Evolutionary conservation across 2,888 invertebrate species (phyloP).

Genomic region (Pharmacophagus antenor): DNA sequence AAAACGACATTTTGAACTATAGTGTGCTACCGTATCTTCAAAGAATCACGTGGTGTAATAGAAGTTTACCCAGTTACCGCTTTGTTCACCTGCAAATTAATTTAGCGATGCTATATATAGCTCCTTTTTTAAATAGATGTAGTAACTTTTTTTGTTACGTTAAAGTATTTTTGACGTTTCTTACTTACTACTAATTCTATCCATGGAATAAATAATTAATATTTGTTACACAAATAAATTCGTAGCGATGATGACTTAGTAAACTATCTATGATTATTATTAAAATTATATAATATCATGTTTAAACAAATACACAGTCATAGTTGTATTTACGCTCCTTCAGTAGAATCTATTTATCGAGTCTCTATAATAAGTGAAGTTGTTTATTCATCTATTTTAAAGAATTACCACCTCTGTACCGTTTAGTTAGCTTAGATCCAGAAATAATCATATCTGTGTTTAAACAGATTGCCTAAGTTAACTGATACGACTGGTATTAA

Average conservation of each 20-base stretch:
- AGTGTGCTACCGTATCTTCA: too few species aligned
- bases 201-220: too few species aligned
- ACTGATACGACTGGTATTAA: background rate
- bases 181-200: too few species aligned
- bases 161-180: too few species aligned
- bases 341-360: constrained; percentile 34
- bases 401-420: constrained; percentile 43
- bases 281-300: too few species aligned
- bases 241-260: constrained; percentile 2
- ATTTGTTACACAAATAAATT: too few species aligned
- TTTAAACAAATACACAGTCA: constrained; percentile 2
- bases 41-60: too few species aligned
- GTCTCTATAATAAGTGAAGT: constrained; percentile 47
- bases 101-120: too few species aligned
- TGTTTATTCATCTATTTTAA: constrained; percentile 53
- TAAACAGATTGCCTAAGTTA: constrained; percentile 33
- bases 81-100: too few species aligned
- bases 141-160: too few species aligned
- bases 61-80: too few species aligned
- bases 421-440: constrained; percentile 52
- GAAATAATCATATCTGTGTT: constrained; percentile 45
- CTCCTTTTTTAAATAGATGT: too few species aligned
- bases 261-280: background rate
- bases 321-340: background rate
- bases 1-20: background rate